Percentiles rank a stretch among this genome's conserved stretches.
phyloP scores from a whole-genome alignment of 1,140 invertebrate species.

The Orchestia grillus region DNA sequence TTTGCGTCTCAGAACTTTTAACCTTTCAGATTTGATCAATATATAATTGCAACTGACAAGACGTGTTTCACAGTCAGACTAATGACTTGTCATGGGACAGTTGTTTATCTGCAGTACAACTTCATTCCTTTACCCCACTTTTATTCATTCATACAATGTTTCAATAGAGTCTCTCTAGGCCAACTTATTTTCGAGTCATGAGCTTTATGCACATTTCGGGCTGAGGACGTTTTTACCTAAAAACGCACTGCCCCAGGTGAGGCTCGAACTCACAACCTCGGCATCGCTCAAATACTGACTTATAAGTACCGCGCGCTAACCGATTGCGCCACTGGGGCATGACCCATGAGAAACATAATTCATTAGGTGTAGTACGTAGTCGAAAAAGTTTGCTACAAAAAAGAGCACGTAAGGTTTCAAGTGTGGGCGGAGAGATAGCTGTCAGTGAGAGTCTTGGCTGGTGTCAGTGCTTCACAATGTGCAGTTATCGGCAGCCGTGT shows the following conservation, averaged over 20 bases:
- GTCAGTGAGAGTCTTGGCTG: neutral
- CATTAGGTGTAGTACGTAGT: neutral
- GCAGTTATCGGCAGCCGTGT: neutral
- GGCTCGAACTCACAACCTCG: slow-evolving; percentile 98
- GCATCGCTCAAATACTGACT: slow-evolving; percentile 85
- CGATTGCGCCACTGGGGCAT: slow-evolving; percentile 95
- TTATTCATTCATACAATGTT: too few species aligned
- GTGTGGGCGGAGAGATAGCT: neutral
- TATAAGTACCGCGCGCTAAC: slow-evolving; percentile 99
- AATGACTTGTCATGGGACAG: too few species aligned
- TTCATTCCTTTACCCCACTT: too few species aligned
- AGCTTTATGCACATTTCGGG: too few species aligned
- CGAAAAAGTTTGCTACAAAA: neutral
- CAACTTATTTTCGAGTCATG: too few species aligned
- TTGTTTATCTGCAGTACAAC: too few species aligned
- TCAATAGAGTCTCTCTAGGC: too few species aligned
- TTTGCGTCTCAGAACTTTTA: too few species aligned
- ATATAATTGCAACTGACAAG: too few species aligned
- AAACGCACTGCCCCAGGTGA: slow-evolving; percentile 86
- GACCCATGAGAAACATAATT: neutral
- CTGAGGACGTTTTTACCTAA: slow-evolving; percentile 66
- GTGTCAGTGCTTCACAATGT: neutral
- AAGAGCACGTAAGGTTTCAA: neutral
- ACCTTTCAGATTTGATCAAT: too few species aligned
- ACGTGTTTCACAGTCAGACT: too few species aligned